phyloP scores from a whole-genome alignment of 2,888 invertebrate species.

The Melanotus villosus region DNA sequence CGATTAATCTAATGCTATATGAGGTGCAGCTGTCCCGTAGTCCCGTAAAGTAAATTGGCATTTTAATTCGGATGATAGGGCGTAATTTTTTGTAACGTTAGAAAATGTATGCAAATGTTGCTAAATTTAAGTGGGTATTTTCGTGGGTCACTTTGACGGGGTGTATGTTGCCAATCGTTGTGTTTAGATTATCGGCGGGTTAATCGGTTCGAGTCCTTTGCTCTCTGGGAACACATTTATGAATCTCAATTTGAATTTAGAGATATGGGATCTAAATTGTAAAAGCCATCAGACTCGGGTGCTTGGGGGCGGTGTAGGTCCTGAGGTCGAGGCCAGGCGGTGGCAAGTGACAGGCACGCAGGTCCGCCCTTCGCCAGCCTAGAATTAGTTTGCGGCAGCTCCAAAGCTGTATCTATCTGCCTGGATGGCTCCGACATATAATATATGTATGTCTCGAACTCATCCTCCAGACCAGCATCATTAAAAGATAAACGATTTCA shows the following conservation, averaged over 20 bases:
- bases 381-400: slow-evolving; percentile 62
- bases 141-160: background rate
- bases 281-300: slow-evolving; percentile 65
- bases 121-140: too few relatives aligned
- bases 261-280: slow-evolving; percentile 65
- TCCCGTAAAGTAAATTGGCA: too few relatives aligned
- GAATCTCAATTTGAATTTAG: slow-evolving; percentile 67
- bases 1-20: too few relatives aligned
- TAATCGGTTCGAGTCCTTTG: slow-evolving; percentile 30
- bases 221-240: slow-evolving; percentile 47
- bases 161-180: background rate
- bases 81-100: too few relatives aligned
- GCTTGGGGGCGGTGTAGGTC: slow-evolving; percentile 66
- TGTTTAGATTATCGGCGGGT: slow-evolving; percentile 26
- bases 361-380: slow-evolving; percentile 66
- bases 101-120: too few relatives aligned
- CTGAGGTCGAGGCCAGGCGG: slow-evolving; percentile 67
- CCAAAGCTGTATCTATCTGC: slow-evolving; percentile 56
- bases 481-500: slow-evolving; percentile 43
- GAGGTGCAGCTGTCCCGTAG: too few relatives aligned
- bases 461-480: slow-evolving; percentile 37
- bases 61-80: too few relatives aligned
- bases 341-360: slow-evolving; percentile 69
- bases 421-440: slow-evolving; percentile 58
- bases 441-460: slow-evolving; percentile 45